Conservation (phyloP, 1,140 invertebrate genomes). For the Ips nitidus region DNA sequence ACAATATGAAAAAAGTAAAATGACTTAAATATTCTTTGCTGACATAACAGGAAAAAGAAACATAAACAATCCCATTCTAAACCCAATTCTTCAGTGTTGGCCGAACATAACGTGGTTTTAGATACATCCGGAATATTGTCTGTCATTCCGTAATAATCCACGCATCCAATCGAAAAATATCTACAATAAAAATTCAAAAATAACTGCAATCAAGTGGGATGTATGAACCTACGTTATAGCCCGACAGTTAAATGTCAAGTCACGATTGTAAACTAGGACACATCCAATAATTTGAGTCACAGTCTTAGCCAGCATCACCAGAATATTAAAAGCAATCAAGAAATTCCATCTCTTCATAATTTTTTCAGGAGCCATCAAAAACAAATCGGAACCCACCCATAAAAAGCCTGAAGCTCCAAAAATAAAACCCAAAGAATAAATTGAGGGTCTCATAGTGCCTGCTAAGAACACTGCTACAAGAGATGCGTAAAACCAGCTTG, state of each 20-base stretch:
- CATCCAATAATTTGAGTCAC: slow-evolving; percentile 26
- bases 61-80: slow-evolving; percentile 15
- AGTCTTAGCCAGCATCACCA: slow-evolving; percentile 15
- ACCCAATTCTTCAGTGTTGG: background rate
- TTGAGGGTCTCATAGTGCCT: slow-evolving; percentile 17
- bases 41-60: slow-evolving; percentile 22
- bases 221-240: background rate
- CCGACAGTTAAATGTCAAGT: background rate
- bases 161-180: slow-evolving; percentile 28
- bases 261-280: slow-evolving; percentile 4
- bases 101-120: background rate
- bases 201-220: background rate
- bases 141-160: slow-evolving; percentile 16
- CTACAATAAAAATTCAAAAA: slow-evolving; percentile 10
- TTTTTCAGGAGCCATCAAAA: slow-evolving; percentile 10
- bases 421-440: slow-evolving; percentile 29
- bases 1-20: slow-evolving; percentile 31
- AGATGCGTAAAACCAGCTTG: slow-evolving; percentile 17
- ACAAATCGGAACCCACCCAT: slow-evolving; percentile 25
- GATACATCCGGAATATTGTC: slow-evolving; percentile 13
- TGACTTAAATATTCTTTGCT: slow-evolving; percentile 28
- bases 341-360: slow-evolving; percentile 29
- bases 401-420: slow-evolving; percentile 5
- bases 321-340: slow-evolving; percentile 18
- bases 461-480: slow-evolving; percentile 19